phyloP scores from a whole-genome alignment of 2,113 vertebrate species.

The Paracanthobrama guichenoti region DNA sequence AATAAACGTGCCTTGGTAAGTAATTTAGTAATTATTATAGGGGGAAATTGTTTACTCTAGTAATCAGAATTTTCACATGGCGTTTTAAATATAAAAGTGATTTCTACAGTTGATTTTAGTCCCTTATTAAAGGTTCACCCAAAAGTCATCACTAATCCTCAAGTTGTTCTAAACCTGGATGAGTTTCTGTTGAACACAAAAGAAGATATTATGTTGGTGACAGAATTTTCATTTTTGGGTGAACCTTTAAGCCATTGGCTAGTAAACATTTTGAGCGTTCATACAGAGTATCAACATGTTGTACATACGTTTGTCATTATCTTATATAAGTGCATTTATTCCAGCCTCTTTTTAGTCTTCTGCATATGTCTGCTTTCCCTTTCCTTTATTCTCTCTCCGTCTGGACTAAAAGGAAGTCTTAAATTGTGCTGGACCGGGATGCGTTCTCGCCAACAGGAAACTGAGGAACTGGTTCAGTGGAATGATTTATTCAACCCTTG shows the following conservation, averaged over 20 bases:
- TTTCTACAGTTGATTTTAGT: neutral
- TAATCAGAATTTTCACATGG: too few relatives aligned
- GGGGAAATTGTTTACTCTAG: neutral
- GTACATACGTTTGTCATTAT: neutral
- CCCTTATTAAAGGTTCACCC: neutral
- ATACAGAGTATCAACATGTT: neutral
- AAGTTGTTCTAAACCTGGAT: too few relatives aligned
- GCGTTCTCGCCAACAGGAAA: conserved; percentile 51
- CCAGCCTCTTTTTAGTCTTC: conserved; percentile 25
- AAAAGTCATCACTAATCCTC: too few relatives aligned
- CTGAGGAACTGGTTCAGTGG: conserved; percentile 54
- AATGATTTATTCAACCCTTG: conserved; percentile 65
- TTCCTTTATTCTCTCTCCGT: conserved; percentile 62
- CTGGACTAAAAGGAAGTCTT: conserved; percentile 65
- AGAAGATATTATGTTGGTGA: too few relatives aligned
- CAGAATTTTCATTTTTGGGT: too few relatives aligned
- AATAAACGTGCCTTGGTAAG: neutral
- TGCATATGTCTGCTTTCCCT: neutral
- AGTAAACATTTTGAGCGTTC: too few relatives aligned
- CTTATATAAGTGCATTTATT: conserved; percentile 3
- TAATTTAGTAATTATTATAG: neutral
- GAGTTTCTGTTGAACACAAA: too few relatives aligned
- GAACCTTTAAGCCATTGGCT: too few relatives aligned
- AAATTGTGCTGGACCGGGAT: conserved; percentile 62
- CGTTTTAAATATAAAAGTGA: neutral